These are phyloP conservation scores for Rhagoletis zephyria DNA, from an alignment of 1,140 invertebrate genomes.

Conservation along the genomic window DNA sequence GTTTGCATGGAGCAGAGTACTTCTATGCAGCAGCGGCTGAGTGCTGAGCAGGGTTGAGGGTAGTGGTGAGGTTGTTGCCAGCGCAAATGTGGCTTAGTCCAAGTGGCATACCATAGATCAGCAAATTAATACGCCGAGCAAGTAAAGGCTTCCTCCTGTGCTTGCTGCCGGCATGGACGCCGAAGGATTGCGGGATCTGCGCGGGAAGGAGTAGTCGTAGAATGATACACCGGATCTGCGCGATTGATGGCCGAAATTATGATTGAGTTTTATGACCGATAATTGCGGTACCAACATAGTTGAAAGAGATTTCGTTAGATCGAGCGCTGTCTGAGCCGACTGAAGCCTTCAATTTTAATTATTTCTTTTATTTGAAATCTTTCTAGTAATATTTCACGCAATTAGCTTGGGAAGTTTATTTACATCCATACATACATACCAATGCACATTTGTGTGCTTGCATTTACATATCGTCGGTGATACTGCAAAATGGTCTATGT, in stretches of 20 bases:
- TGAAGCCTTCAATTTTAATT: background rate
- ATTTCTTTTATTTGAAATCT: background rate
- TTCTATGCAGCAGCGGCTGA: too few relatives aligned
- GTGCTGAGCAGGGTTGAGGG: background rate
- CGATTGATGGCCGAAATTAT: background rate
- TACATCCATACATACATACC: background rate
- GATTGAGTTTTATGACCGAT: background rate
- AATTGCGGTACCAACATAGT: background rate
- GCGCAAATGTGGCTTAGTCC: background rate
- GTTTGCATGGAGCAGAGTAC: background rate
- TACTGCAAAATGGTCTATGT: too few relatives aligned
- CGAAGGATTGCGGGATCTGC: background rate
- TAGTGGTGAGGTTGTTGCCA: background rate
- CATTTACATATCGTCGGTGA: background rate
- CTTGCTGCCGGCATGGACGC: too few relatives aligned
- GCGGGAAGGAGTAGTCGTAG: background rate
- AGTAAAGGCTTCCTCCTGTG: too few relatives aligned
- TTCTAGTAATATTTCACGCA: slow-evolving; percentile 28
- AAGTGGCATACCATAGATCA: background rate
- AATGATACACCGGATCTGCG: background rate
- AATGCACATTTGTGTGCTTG: background rate
- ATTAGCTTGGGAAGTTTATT: background rate
- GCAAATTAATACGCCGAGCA: background rate
- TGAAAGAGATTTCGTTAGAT: background rate
- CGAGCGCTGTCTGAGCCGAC: too few relatives aligned